Base-by-base conservation (phyloP, 2,797 vertebrate species). In the Lithobates pipiens region DNA sequence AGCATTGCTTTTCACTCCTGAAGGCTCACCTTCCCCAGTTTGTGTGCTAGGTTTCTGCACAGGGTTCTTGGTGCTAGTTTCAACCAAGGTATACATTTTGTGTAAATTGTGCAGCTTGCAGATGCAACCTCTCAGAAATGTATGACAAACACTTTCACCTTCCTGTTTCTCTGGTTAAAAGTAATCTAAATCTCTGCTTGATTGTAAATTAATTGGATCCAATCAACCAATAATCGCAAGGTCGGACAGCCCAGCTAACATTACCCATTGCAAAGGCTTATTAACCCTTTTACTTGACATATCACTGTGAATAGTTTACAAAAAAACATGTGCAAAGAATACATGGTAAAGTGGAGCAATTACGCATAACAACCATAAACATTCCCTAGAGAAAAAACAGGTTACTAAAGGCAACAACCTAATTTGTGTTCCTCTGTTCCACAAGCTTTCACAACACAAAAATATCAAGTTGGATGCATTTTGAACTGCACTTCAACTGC, bases 21-120 rank as follows among this genome's bases (percentile, higher is more conserved):
- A 83, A 15, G 80, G 74, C 16, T 80, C 86, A 34, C 70, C 86
- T 9, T 83, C 80, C 25, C 57, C 88, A 0, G 86, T 78, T 0
- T 91, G 91, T 4, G 92, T 88, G 50, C 91, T 95, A 89, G 96
- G 92, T 91, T 96, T 97, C 91, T 95, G 95, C 75, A 96, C 94
- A 18, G 96, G 95, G 81, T 93, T 94, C 93, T 98, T 98, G 11
- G 98, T 92, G 91, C 98, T 97, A 83, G 95, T 95, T 92, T 98
- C 97, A 95, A 99, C 94, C 94, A 99, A 96, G 92, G 94, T 96
- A 94, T 98, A 99, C 98, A 98, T 99, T 25, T 89, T n/a, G n/a
- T n/a, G n/a, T n/a, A n/a, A n/a, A n/a, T n/a, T 54, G 92, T 83
- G 16, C 50, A 54, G 50, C 16, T 54, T 54, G 50, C 18, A 18